A percentile compares a stretch with the other conserved stretches of the same genome.
Conservation (phyloP, 2,888 invertebrate species). For the Coleophora deauratella region DNA sequence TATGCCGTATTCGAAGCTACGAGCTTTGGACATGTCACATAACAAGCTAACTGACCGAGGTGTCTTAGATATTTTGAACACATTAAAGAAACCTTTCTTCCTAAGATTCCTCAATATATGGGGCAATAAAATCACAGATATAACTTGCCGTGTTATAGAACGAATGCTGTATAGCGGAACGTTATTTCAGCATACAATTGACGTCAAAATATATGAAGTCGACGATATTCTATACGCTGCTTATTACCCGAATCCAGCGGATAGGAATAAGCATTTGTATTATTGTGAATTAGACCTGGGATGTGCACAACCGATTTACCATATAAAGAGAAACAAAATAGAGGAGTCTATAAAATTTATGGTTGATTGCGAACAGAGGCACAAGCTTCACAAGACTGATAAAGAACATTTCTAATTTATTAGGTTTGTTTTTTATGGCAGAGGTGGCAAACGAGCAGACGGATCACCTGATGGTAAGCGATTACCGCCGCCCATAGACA, state of each 20-base stretch:
- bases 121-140: slow-evolving; percentile 52
- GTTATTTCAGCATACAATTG: slow-evolving; percentile 50
- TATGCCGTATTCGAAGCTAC: slow-evolving; percentile 72
- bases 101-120: slow-evolving; percentile 55
- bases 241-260: slow-evolving; percentile 53
- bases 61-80: slow-evolving; percentile 66
- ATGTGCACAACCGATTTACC: slow-evolving; percentile 46
- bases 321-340: slow-evolving; percentile 45
- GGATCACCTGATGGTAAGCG: no score
- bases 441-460: no score
- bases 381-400: slow-evolving; percentile 44
- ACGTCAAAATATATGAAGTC: slow-evolving; percentile 47
- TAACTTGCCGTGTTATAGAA: slow-evolving; percentile 50
- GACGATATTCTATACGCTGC: slow-evolving; percentile 46
- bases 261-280: slow-evolving; percentile 69
- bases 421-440: no score
- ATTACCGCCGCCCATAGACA: no score
- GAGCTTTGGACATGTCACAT: slow-evolving; percentile 70
- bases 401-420: neutral
- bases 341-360: slow-evolving; percentile 31
- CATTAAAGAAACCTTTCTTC: slow-evolving; percentile 66
- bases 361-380: slow-evolving; percentile 49
- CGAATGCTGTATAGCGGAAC: slow-evolving; percentile 50
- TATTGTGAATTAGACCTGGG: slow-evolving; percentile 68
- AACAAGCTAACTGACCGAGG: slow-evolving; percentile 73